These are phyloP conservation scores for Hartigia nigra DNA, from an alignment of 2,888 invertebrate genomes.

Conservation along the genomic window DNA sequence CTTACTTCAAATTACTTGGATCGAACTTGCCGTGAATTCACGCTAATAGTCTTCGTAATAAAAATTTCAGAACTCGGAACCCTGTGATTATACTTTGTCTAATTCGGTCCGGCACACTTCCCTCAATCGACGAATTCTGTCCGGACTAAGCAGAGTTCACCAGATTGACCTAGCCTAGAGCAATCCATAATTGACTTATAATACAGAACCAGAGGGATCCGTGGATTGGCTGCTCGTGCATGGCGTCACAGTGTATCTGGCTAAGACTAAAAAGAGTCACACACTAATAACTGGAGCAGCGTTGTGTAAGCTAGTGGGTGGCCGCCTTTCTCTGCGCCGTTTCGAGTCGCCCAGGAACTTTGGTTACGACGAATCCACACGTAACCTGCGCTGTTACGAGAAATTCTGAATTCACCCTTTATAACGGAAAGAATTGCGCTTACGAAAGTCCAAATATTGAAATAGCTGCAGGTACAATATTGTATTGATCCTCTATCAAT, in stretches of 20 bases:
- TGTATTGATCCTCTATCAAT: not conserved
- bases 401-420: not conserved
- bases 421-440: not conserved
- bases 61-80: not conserved
- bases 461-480: not conserved
- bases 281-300: conserved; percentile 56
- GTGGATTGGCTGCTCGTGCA: not conserved
- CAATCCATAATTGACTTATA: not conserved
- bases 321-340: conserved; percentile 54
- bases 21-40: not conserved
- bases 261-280: conserved; percentile 33
- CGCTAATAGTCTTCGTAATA: not conserved
- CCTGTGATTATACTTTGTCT: not conserved
- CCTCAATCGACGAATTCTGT: not conserved
- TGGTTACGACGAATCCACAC: not conserved
- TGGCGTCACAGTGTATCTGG: not conserved
- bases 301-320: conserved; percentile 60
- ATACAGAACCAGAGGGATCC: not conserved
- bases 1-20: not conserved
- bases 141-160: not conserved
- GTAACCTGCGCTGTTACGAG: not conserved
- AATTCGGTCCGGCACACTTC: not conserved
- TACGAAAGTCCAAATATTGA: not conserved
- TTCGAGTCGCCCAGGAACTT: not conserved
- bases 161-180: not conserved